Conservation (phyloP, 2,888 invertebrate genomes). For the Tinea trinotella region DNA sequence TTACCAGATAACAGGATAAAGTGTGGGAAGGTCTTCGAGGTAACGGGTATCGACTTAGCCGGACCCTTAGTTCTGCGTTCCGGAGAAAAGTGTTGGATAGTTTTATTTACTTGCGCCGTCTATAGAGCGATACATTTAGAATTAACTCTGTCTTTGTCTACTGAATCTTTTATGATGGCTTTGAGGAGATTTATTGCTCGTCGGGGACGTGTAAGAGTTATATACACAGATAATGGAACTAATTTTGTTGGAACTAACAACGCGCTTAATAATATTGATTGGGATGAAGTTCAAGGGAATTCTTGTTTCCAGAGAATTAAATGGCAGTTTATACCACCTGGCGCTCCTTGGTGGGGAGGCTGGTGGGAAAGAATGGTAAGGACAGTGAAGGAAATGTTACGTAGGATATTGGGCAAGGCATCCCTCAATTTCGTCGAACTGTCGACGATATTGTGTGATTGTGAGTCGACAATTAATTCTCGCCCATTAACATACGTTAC, state of each 20-base stretch:
- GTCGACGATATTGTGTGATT: conserved; percentile 22
- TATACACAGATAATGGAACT: neutral
- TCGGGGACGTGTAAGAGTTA: neutral
- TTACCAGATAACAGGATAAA: neutral
- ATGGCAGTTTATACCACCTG: conserved; percentile 39
- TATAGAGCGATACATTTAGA: conserved; percentile 18
- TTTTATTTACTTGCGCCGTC: conserved; percentile 20
- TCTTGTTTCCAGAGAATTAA: neutral
- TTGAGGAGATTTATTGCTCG: conserved; percentile 20
- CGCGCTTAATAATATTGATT: neutral
- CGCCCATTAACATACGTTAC: neutral
- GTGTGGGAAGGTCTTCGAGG: neutral
- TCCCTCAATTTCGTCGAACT: conserved; percentile 19
- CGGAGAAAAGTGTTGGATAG: neutral
- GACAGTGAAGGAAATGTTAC: conserved; percentile 35
- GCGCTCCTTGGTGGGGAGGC: conserved; percentile 48
- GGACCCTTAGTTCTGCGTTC: neutral
- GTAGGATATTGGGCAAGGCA: conserved; percentile 34
- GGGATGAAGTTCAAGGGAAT: neutral
- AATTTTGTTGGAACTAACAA: neutral
- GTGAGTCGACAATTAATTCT: conserved; percentile 16
- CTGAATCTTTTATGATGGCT: neutral
- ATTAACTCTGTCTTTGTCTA: neutral
- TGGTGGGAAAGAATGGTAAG: conserved; percentile 44
- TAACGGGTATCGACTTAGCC: neutral